These are phyloP conservation scores for Crossocerus cetratus DNA, from an alignment of 2,888 invertebrate genomes.

Conservation along the genomic window DNA sequence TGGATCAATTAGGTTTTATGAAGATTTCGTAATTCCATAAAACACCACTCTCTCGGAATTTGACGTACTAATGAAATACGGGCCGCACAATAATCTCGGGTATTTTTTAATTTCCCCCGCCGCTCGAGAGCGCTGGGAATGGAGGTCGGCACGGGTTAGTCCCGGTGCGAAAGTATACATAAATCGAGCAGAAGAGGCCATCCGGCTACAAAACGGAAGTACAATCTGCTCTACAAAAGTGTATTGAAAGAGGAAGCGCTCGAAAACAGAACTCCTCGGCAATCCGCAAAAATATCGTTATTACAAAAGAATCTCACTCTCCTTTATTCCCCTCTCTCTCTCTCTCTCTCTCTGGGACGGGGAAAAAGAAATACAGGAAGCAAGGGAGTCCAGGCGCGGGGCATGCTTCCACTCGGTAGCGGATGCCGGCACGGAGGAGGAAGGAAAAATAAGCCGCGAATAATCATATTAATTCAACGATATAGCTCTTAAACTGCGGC, in stretches of 20 bases:
- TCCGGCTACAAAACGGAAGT: too few species aligned
- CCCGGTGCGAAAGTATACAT: too few species aligned
- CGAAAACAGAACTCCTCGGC: background rate
- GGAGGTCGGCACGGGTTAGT: too few species aligned
- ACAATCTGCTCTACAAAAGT: too few species aligned
- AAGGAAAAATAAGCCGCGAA: constrained; percentile 43
- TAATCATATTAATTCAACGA: constrained; percentile 49
- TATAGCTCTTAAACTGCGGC: constrained; percentile 49
- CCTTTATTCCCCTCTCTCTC: background rate
- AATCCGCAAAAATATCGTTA: background rate
- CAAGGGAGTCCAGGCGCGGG: constrained; percentile 5
- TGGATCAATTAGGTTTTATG: constrained; percentile 62
- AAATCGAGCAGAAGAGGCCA: too few species aligned
- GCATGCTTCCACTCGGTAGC: background rate
- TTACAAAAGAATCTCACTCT: background rate
- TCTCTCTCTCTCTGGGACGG: background rate
- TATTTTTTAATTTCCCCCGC: background rate
- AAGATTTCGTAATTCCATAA: constrained; percentile 62
- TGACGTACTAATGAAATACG: constrained; percentile 45
- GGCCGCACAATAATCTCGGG: constrained; percentile 40
- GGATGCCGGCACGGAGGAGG: background rate
- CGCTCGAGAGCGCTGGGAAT: background rate
- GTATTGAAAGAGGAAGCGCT: constrained; percentile 1
- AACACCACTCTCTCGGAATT: constrained; percentile 22
- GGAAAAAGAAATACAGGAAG: constrained; percentile 6